Evolutionary conservation across 2,888 invertebrate genomes (phyloP), one percentile per base, ranked within the genome.

Genomic region (Papilio protenor): DNA sequence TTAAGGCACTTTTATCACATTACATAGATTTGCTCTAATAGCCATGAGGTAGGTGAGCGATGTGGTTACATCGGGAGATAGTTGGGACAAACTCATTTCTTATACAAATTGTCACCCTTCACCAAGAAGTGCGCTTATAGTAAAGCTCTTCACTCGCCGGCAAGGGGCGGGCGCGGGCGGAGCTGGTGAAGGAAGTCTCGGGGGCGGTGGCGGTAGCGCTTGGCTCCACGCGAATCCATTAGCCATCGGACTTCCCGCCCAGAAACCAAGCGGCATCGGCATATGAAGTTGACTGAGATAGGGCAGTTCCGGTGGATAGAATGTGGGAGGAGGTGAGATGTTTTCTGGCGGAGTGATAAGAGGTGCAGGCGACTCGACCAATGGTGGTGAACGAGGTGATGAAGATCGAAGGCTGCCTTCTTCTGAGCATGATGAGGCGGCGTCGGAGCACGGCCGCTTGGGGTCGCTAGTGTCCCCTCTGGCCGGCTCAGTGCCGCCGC

Each of bases 111-210:
- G 75, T 90, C 92, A 95, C 80, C 94, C 94, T 88, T 95, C 94
- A 11, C 95, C 95, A 33, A 95, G 89, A 0, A 95, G 84, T 1
- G 95, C 94, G 81, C 95, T 93, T 82, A 95, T 95, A 8, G 94
- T 95, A 83, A 95, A 95, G 80, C 93, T 93, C 82, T 95, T 93
- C 70, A 94, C 80, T 49, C 92, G 87, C 80, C 94, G 87, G 84
- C 92, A 92, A n/a, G 91, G 93, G 4, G 89, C 89, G 12, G 92
- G 91, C 23, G 88, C 87, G 0, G 89, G 85, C 0, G 88, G 87
- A 18, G 90, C 90, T 18, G 79, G 91, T 86, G 78, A 88, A 84
- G 52, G 87, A 84, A 45, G 87, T 83, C 77, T 90, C 85, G 64
- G 90, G 85, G 74, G 89, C 81, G 45, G 90, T 52, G 87, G 87